Evolutionary conservation across 2,113 vertebrate genomes (phyloP).

Genomic region (Numida meleagris): DNA sequence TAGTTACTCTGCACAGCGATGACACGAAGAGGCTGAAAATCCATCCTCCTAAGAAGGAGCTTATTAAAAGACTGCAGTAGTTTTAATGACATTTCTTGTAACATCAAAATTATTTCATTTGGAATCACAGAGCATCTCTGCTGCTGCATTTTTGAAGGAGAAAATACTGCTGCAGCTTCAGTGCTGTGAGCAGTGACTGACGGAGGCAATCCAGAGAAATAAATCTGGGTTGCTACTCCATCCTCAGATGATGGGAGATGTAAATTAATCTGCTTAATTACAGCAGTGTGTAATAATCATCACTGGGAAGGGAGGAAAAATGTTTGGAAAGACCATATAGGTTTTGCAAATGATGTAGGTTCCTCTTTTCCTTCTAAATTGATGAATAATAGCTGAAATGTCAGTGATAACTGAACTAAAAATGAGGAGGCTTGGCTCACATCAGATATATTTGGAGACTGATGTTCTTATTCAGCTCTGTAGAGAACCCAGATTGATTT

Average conservation of each 20-base stretch:
- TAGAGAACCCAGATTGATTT: not conserved
- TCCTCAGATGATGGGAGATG: not conserved
- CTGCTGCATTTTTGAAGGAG: constrained; percentile 6
- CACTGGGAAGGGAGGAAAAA: not conserved
- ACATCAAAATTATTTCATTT: constrained; percentile 53
- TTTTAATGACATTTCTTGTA: constrained; percentile 61
- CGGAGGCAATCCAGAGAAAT: not conserved
- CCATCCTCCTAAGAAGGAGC: constrained; percentile 43
- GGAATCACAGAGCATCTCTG: constrained; percentile 5
- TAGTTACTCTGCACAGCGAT: not conserved
- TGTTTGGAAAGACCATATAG: constrained; percentile 5
- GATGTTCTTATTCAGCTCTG: not conserved
- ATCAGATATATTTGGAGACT: not conserved
- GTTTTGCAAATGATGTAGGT: not conserved
- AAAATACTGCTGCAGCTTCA: not conserved
- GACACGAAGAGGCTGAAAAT: constrained; percentile 39
- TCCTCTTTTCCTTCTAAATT: constrained; percentile 6
- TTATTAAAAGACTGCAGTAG: constrained; percentile 56
- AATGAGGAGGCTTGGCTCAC: not conserved
- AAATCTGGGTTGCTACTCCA: not conserved
- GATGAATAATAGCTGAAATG: not conserved
- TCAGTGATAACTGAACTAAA: not conserved
- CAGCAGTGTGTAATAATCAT: constrained; percentile 27
- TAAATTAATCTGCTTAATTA: constrained; percentile 57
- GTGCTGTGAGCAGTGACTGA: not conserved